phyloP scores from a whole-genome alignment of 35 echinoderm and acorn worm species.

The Chiridota heheva region DNA sequence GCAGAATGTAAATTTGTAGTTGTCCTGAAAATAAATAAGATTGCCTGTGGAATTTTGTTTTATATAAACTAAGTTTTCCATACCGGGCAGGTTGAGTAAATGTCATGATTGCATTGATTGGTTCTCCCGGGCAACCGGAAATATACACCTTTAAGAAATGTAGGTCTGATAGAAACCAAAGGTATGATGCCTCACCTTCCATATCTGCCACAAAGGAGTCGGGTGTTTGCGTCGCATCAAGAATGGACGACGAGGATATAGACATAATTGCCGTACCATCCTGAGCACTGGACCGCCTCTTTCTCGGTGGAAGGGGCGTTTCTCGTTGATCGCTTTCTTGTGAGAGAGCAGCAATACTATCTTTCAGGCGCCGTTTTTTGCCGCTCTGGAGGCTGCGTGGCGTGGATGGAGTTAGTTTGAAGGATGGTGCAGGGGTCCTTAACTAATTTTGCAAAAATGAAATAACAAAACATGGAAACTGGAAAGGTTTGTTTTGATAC shows the following conservation, averaged over 20 bases:
- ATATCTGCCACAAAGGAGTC: too few relatives aligned
- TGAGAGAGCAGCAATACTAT: conserved; percentile 79
- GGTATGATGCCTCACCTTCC: too few relatives aligned
- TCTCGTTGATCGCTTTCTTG: conserved; percentile 61
- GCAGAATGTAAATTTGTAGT: too few relatives aligned
- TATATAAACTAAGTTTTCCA: too few relatives aligned
- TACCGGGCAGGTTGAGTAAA: too few relatives aligned
- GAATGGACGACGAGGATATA: conserved; percentile 73
- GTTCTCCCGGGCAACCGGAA: too few relatives aligned
- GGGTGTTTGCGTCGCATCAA: conserved; percentile 86
- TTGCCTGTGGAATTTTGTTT: too few relatives aligned
- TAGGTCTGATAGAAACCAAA: too few relatives aligned
- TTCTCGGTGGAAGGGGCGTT: conserved; percentile 55
- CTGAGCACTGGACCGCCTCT: conserved; percentile 46
- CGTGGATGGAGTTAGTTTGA: background rate
- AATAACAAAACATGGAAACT: background rate
- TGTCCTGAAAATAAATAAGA: too few relatives aligned
- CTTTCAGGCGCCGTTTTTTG: conserved; percentile 64
- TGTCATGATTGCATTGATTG: too few relatives aligned
- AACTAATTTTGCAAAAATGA: background rate
- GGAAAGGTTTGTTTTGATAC: too few relatives aligned
- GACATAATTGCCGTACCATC: conserved; percentile 45
- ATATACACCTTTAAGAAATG: too few relatives aligned
- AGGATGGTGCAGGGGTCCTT: background rate
- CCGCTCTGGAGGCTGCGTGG: conserved; percentile 6